Base-by-base conservation (phyloP, 2,888 invertebrate genomes). In the Lottia gigantea region DNA sequence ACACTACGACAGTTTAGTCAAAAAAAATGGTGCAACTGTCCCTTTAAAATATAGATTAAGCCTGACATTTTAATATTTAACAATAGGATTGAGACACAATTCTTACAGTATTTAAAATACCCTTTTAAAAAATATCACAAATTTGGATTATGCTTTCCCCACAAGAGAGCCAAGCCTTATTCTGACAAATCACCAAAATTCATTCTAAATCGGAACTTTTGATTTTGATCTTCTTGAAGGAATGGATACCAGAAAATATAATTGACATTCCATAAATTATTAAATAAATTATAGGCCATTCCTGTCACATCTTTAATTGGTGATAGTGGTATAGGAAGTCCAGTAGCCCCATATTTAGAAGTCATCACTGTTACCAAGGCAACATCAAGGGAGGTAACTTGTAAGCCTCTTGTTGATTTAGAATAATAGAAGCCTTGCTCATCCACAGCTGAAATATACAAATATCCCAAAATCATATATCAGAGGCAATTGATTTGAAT, bases 211-310 rank as follows among this genome's bases (percentile, higher is more conserved):
- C 81, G 71, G 46, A 76, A 81, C 63, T 77, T 78, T 61, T 78
- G 77, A 40, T 75, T 62, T 11, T 46, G 65, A 70, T 85, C 84
- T 46, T 75, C 77, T 25, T 66, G 67, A 31, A 79, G 62, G 68
- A 79, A 85, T 0, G 86, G 86, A 68, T 86, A 86, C 86, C 86
- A 86, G 68, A 82, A 82, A 63, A 86, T 84, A 69, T 82, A 86
- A 74, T 86, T 86, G 2, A 84, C 84, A 70, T 83, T 79, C 86
- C 86, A 86, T 2, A 86, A 75, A 71, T 86, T 86, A 71, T 86
- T 86, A 72, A 80, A 83, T 26, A 86, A 63, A 68, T 83, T 85
- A 68, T 82, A 85, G 2, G 84, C 80, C 62, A 85, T 76, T 25
- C 85, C 85, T 46, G 71, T 77, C 15, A 86, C 75, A 19, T 74